Conservation (phyloP, 2,888 invertebrate genomes). For the Colletes collaris region DNA sequence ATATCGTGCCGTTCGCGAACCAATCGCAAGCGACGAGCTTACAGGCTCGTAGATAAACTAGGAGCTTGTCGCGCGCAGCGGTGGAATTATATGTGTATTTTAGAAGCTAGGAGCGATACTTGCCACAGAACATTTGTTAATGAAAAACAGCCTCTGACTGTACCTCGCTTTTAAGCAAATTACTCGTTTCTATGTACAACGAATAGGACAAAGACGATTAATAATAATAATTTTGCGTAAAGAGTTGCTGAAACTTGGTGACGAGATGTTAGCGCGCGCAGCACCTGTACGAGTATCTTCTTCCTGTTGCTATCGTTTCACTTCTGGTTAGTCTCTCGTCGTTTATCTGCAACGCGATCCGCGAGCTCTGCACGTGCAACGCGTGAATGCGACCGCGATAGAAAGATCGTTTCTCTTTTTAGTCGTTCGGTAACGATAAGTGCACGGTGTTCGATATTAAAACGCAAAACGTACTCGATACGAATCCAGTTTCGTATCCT, state of each 20-base stretch:
- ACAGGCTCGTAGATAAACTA: too few relatives aligned
- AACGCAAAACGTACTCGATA: background rate
- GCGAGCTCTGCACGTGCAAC: constrained; percentile 40
- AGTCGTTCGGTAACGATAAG: constrained; percentile 3
- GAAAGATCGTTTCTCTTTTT: background rate
- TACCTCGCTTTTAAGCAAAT: too few relatives aligned
- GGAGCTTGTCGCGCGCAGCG: too few relatives aligned
- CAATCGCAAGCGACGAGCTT: background rate
- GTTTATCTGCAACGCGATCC: constrained; percentile 64
- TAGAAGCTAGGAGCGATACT: too few relatives aligned
- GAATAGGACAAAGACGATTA: too few relatives aligned
- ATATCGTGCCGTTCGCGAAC: constrained; percentile 4
- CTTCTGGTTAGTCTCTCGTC: constrained; percentile 47
- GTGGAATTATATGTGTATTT: too few relatives aligned
- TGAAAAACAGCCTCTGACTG: too few relatives aligned
- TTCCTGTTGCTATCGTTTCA: constrained; percentile 47
- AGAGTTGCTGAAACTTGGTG: background rate
- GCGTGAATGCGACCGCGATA: constrained; percentile 6
- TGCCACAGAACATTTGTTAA: too few relatives aligned
- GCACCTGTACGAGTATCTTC: constrained; percentile 36
- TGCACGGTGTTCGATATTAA: constrained; percentile 20
- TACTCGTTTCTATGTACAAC: too few relatives aligned
- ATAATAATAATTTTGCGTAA: background rate
- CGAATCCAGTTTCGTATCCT: constrained; percentile 22
- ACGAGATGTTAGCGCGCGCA: too few relatives aligned